These are phyloP conservation scores for Meda fulgida DNA, from an alignment of 2,797 vertebrate genomes.

Conservation along the genomic window DNA sequence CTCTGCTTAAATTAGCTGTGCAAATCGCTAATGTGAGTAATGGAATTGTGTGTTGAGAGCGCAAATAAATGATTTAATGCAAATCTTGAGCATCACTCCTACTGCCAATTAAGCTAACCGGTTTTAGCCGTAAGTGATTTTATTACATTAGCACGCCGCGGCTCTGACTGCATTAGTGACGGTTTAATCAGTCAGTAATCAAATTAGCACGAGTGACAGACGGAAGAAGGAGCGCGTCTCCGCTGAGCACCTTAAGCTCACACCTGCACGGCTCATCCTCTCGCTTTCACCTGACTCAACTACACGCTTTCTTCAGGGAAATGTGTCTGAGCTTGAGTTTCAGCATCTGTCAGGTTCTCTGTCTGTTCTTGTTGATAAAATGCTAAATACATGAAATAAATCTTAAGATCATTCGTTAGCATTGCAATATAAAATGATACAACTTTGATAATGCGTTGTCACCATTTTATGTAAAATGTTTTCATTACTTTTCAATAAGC, in stretches of 20 bases:
- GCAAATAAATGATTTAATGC: conserved; percentile 85
- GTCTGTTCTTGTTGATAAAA: too few species aligned
- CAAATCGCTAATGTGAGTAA: conserved; percentile 79
- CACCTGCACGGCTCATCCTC: conserved; percentile 72
- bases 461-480: too few species aligned
- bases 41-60: conserved; percentile 77
- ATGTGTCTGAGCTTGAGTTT: not conserved
- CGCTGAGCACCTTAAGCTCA: conserved; percentile 71
- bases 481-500: too few species aligned
- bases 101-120: conserved; percentile 84
- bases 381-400: not conserved
- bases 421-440: too few species aligned
- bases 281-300: conserved; percentile 42
- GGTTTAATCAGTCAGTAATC: conserved; percentile 83
- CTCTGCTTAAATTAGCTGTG: conserved; percentile 74
- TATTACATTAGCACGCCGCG: conserved; percentile 83
- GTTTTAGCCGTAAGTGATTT: conserved; percentile 85
- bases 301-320: not conserved
- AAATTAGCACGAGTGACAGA: conserved; percentile 79
- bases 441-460: too few species aligned
- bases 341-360: not conserved
- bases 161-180: conserved; percentile 83
- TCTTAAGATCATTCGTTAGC: not conserved
- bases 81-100: conserved; percentile 75
- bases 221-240: conserved; percentile 68